These are phyloP conservation scores for Ceuthmochares aereus DNA, from an alignment of 2,113 vertebrate species.

Conservation along the genomic window DNA sequence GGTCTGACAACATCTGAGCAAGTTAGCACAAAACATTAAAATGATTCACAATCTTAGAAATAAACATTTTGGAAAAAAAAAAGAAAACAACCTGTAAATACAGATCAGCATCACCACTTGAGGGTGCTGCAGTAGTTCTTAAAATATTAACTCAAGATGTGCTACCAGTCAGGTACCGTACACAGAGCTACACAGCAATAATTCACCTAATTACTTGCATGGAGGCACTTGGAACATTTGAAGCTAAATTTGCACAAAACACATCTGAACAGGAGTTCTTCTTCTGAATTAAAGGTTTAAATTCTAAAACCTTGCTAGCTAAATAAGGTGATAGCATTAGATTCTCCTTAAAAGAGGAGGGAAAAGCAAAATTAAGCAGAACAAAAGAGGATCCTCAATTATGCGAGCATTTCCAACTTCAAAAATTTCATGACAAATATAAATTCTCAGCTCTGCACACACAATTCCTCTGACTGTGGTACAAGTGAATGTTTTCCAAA, in stretches of 20 bases:
- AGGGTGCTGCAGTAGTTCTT: constrained; percentile 73
- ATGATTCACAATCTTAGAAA: background rate
- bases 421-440: background rate
- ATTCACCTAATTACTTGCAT: constrained; percentile 36
- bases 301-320: background rate
- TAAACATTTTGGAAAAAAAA: background rate
- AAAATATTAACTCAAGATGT: background rate
- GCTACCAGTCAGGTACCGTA: background rate
- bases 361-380: background rate
- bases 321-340: background rate
- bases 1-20: background rate
- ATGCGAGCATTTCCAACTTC: background rate
- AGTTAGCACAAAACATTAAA: background rate
- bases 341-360: background rate
- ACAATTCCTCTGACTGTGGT: constrained; percentile 13
- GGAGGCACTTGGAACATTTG: background rate
- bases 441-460: constrained; percentile 33
- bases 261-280: background rate
- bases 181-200: background rate
- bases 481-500: background rate
- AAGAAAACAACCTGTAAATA: background rate
- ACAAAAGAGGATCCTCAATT: background rate
- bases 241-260: constrained; percentile 14
- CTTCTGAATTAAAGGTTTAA: background rate
- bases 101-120: constrained; percentile 62